Base-by-base conservation (phyloP, 92 coral and sea anemone genomes). In the Parazoanthus atlanticus region DNA sequence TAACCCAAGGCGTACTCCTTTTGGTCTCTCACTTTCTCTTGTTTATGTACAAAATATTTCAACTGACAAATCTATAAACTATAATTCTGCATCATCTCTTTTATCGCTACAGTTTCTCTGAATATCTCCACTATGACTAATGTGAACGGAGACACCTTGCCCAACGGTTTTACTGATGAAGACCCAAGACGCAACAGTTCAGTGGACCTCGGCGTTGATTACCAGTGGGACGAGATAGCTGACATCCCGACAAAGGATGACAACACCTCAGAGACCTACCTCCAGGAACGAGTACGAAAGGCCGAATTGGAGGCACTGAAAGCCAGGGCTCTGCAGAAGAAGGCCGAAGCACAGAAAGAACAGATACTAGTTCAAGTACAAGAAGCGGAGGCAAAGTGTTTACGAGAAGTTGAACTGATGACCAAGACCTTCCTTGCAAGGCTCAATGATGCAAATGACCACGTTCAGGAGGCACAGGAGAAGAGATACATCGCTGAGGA, bases 331-430 rank as follows among this genome's bases (percentile, higher is more conserved):
- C 76, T 95, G 75, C 98, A 95, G 76, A 93, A 92, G 81, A 91
- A 95, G 56, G 96, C 96, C 15, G 98, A 95, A 86, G 94, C 96
- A 46, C 93, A 84, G 16, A 95, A 93, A 86, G 93, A 90, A 29
- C 77, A 86, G 12, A 86, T 95, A 31, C 82, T 93, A 9, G 65
- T 36, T 3, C 93, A 90, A 32, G 92, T 95, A 32, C 93, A 90
- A 33, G 93, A 91, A 66, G 98, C 98, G 41, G 98, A 95, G 74
- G 83, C 93, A 43, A 95, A 93, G 83, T 95, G 98, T 77, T 85
- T 95, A 73, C 91, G 89, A 80, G 98, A 95, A 85, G 94, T 95
- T 26, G 98, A 95, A 67, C 81, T 90, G 58, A 91, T 95, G 56
- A 93, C 96, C 6, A 93, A 91, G 90, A 91, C 98, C 7, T 95